Conservation (phyloP, 2,888 invertebrate species). For the Lasioglossum morio region DNA sequence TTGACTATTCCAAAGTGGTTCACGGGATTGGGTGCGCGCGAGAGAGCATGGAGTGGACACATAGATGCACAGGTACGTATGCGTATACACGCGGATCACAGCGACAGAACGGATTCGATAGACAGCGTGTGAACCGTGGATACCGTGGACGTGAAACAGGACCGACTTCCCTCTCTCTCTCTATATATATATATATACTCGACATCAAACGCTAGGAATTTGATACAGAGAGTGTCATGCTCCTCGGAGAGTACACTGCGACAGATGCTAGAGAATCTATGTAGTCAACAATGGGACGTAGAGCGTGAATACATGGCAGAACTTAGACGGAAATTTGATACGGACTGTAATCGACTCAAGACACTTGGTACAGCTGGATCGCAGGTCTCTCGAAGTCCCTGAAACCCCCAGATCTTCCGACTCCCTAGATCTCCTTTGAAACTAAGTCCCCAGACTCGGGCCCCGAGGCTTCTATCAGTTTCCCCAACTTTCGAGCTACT, state of each 20-base stretch:
- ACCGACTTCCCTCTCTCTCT: background rate
- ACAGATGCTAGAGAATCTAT: slow-evolving; percentile 1
- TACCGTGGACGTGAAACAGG: background rate
- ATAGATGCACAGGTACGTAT: background rate
- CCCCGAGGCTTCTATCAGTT: background rate
- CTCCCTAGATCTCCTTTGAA: background rate
- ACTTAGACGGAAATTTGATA: slow-evolving; percentile 3
- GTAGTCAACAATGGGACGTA: slow-evolving; percentile 1
- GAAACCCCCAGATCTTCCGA: background rate
- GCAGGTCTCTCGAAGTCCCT: background rate
- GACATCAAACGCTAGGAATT: slow-evolving; percentile 14
- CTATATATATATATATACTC: background rate
- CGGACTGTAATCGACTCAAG: background rate
- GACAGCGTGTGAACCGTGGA: slow-evolving; percentile 5
- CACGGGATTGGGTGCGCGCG: background rate
- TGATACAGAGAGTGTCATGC: slow-evolving; percentile 9
- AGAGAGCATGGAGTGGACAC: background rate
- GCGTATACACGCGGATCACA: background rate
- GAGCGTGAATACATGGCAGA: background rate
- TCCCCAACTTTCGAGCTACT: background rate
- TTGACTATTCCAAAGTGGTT: background rate
- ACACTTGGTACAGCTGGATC: background rate
- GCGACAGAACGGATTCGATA: background rate
- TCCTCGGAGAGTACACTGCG: background rate
- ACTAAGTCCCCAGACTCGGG: background rate